Conservation (phyloP, 2,888 invertebrate genomes). For the Macrosiphum euphorbiae region DNA sequence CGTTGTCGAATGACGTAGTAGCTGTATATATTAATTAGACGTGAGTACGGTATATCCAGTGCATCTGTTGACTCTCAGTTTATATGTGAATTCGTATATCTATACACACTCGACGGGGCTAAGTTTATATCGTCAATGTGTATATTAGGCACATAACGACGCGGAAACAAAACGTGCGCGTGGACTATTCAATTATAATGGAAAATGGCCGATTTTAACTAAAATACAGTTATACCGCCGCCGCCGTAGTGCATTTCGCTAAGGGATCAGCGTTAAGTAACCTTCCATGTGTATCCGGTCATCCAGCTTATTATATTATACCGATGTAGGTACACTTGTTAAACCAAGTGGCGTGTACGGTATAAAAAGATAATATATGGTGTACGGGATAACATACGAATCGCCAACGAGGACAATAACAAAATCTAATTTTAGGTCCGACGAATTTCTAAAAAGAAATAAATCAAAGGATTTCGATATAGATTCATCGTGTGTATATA, state of each 20-base stretch:
- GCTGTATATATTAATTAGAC: neutral
- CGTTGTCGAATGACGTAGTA: neutral
- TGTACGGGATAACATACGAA: neutral
- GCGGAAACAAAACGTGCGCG: neutral
- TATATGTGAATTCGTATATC: neutral
- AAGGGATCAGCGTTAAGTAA: neutral
- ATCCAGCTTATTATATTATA: neutral
- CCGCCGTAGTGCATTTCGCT: neutral
- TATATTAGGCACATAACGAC: neutral
- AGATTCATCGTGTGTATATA: neutral
- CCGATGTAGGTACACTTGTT: neutral
- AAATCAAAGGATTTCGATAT: slow-evolving; percentile 5
- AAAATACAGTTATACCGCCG: neutral
- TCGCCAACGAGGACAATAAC: neutral
- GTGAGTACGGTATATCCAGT: neutral
- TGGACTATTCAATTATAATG: neutral
- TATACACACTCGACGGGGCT: neutral
- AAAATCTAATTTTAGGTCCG: neutral
- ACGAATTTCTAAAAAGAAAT: neutral
- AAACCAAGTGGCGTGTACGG: neutral
- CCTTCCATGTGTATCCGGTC: neutral
- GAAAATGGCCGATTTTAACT: neutral
- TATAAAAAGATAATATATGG: neutral
- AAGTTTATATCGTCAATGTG: neutral
- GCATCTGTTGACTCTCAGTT: neutral